Evolutionary conservation across 2,797 vertebrate genomes (phyloP), one percentile per base, ranked within the genome.

Genomic region (Emydoidea blandingii): DNA sequence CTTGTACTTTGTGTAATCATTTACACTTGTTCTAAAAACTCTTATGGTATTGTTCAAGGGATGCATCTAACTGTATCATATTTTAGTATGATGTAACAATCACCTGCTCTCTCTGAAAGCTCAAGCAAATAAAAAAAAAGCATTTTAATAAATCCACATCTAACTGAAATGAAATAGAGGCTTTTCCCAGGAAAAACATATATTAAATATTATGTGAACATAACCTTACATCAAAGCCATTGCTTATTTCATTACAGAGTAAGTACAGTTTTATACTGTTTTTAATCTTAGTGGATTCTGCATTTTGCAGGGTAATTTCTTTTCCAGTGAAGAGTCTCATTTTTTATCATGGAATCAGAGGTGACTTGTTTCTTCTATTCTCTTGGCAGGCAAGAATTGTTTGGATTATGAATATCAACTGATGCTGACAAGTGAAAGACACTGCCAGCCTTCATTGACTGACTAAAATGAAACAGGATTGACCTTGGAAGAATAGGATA

Each of bases 361-460:
- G 82, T 65, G 87, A 94, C 76, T 52, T 95, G 88, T 95, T 97
- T 91, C 91, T 94, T 87, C 91, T 85, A 78, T 83, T 88, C 10
- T 96, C 85, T 92, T 96, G 95, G 95, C 92, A 98, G 92, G 83
- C 96, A 91, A 94, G 81, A 96, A 93, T 96, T 96, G 92, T 97
- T 92, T 95, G 91, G 89, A 87, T 98, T 98, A 97, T 97, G 97
- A 98, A 96, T 96, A 97, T 94, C 97, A 97, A 87, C 79, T 97
- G 85, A 25, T 95, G 93, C 94, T 98, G 97, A 98, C 96, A 98
- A 96, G 95, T 97, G 97, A 98, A 95, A 94, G 96, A 97, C 87
- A 52, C 56, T 72, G 5, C 12, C 88, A 95, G 37, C 49, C 86
- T 95, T 96, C 83, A 94, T 41, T 81, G 92, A 90, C 79, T 92